Conservation (phyloP, 2,113 vertebrate species). For the Dendrocopos noguchii region DNA sequence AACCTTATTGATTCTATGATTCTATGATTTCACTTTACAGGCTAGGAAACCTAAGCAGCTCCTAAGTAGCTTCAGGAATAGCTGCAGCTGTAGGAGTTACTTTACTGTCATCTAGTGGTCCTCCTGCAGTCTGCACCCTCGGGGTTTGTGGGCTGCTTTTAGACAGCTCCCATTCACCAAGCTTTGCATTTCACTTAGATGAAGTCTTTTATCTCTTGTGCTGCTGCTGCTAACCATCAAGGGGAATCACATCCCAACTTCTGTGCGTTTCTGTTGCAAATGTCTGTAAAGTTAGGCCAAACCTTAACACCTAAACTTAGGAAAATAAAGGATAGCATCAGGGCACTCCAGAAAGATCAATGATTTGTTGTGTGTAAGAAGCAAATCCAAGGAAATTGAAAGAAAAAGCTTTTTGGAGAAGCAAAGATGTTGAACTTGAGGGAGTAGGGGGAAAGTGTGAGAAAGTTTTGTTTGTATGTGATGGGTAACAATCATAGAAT, state of each 20-base stretch:
- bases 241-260: neutral
- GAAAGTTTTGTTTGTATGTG: neutral
- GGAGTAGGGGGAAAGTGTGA: neutral
- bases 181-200: no score
- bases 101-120: constrained; percentile 11
- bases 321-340: neutral
- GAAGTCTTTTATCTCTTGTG: neutral
- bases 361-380: neutral
- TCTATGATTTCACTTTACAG: neutral
- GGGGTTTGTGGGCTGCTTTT: neutral
- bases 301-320: neutral
- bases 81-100: neutral
- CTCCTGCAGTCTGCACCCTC: neutral
- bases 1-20: no score
- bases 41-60: neutral
- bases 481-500: neutral
- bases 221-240: neutral
- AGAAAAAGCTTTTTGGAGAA: neutral
- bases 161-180: neutral
- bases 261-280: neutral
- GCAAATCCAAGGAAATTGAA: neutral
- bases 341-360: neutral
- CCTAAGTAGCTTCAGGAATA: neutral
- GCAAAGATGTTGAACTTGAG: neutral
- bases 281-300: rapidly evolving